phyloP scores from a whole-genome alignment of 2,113 vertebrate genomes.

The Diadophis punctatus region DNA sequence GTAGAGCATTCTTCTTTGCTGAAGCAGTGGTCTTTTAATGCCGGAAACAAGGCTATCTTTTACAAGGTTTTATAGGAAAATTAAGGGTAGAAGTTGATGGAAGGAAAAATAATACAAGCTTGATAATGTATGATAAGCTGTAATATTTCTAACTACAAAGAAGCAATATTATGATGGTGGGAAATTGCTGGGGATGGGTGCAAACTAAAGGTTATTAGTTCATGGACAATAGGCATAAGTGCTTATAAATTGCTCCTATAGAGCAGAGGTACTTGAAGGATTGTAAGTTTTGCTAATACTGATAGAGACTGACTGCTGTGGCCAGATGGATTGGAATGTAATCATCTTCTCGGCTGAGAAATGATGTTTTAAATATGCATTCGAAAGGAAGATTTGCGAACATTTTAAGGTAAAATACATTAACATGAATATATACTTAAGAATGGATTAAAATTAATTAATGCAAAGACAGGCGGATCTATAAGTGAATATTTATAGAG shows the following conservation, averaged over 20 bases:
- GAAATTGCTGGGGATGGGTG: background rate
- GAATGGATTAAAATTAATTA: background rate
- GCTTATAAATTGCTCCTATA: background rate
- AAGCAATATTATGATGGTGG: background rate
- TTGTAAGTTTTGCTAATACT: background rate
- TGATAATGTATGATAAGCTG: background rate
- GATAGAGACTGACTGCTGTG: background rate
- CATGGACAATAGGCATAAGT: background rate
- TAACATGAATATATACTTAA: background rate
- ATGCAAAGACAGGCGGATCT: background rate
- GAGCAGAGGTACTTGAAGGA: background rate
- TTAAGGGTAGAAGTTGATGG: slow-evolving; percentile 3
- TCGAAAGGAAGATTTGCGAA: background rate
- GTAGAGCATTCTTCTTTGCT: slow-evolving; percentile 22
- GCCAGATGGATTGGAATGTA: background rate
- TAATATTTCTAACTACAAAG: background rate
- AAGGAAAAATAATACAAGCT: background rate
- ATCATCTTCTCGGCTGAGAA: background rate
- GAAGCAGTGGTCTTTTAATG: background rate
- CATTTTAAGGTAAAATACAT: background rate
- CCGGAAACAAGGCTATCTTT: background rate
- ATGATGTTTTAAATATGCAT: background rate
- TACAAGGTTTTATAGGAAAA: background rate
- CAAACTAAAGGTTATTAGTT: background rate
- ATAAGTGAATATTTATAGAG: background rate